A percentile compares a stretch with the other conserved stretches of the same genome.
phyloP scores from a whole-genome alignment of 2,888 invertebrate species.

The Eupithecia centaureata region DNA sequence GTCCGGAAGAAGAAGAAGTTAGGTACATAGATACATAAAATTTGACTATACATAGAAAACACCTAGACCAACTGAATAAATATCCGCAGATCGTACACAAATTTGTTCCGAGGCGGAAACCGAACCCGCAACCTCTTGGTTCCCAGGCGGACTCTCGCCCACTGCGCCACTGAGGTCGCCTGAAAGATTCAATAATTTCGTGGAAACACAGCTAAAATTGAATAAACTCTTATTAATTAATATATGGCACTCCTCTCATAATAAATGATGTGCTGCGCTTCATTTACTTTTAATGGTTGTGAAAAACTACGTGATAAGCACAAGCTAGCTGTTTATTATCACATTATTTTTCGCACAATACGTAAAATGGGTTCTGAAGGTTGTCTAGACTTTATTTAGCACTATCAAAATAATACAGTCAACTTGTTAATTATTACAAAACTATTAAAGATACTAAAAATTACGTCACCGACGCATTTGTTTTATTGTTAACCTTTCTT shows the following conservation, averaged over 20 bases:
- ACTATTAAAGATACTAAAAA: background rate
- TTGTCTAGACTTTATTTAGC: constrained; percentile 11
- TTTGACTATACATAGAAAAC: no score
- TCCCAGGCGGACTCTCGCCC: no score
- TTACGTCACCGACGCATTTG: background rate
- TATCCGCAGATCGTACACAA: no score
- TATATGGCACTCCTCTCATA: background rate
- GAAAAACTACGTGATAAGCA: background rate
- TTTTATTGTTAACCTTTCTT: background rate
- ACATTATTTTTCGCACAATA: constrained; percentile 2
- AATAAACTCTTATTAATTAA: no score
- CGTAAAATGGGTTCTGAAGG: background rate
- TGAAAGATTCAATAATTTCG: no score
- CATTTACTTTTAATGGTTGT: background rate
- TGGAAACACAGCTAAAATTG: no score
- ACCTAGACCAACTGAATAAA: no score
- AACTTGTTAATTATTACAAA: background rate
- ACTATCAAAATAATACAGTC: constrained; percentile 2
- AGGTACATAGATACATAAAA: no score
- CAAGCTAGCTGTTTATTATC: background rate
- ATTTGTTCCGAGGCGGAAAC: no score
- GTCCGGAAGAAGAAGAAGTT: no score
- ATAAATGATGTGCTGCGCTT: background rate
- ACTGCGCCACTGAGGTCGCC: no score
- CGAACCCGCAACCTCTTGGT: no score